A percentile compares a stretch with the other conserved stretches of the same genome.
Evolutionary conservation across 1,140 invertebrate species (phyloP).

Genomic region (Chlorops oryzae): DNA sequence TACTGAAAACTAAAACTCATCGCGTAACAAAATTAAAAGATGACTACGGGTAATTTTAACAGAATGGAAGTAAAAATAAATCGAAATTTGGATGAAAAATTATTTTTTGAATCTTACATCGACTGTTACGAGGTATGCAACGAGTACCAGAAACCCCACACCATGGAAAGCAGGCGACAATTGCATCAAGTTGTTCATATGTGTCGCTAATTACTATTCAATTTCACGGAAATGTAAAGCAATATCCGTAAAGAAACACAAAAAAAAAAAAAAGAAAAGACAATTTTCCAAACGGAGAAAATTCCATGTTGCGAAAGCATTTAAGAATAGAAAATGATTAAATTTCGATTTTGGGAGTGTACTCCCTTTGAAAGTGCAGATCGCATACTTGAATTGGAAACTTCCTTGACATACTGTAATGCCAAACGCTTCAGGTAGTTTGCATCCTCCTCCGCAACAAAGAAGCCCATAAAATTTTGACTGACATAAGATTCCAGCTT

Average conservation of each 20-base stretch:
- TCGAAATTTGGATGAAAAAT: too few relatives aligned
- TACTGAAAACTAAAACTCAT: too few relatives aligned
- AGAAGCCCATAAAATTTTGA: constrained; percentile 81
- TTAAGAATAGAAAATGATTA: too few relatives aligned
- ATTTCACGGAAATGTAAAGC: constrained; percentile 2
- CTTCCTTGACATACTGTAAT: constrained; percentile 69
- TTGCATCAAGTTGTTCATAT: constrained; percentile 62
- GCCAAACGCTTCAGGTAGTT: constrained; percentile 69
- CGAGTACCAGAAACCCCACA: constrained; percentile 51
- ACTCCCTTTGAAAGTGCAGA: too few relatives aligned
- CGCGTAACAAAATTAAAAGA: background rate
- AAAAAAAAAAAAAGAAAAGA: constrained; percentile 19
- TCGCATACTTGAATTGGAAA: constrained; percentile 62
- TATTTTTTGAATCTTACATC: constrained; percentile 47
- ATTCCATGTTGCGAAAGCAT: too few relatives aligned
- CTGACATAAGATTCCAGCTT: constrained; percentile 75
- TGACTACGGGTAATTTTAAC: too few relatives aligned
- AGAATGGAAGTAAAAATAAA: too few relatives aligned
- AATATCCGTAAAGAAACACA: constrained; percentile 3
- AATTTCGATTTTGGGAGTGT: too few relatives aligned
- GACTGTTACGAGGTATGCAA: constrained; percentile 47
- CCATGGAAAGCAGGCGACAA: constrained; percentile 65
- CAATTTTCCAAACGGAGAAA: too few relatives aligned
- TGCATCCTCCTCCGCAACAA: constrained; percentile 71
- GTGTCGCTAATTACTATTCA: constrained; percentile 51